Base-by-base conservation (phyloP, 2,888 invertebrate genomes). In the Xylocampa areola region DNA sequence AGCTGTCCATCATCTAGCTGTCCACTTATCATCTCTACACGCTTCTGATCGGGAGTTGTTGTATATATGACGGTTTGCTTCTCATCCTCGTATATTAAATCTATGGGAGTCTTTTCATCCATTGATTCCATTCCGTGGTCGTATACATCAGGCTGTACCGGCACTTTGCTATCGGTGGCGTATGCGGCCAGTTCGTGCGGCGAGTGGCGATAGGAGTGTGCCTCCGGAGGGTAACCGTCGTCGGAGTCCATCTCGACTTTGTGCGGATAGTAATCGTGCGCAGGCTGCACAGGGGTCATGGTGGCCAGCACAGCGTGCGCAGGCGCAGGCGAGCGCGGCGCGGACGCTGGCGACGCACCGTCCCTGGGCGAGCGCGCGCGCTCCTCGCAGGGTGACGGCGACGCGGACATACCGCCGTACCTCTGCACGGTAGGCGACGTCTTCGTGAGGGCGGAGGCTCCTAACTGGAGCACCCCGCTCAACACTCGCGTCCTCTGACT, bases 1-100 rank as follows among this genome's bases (percentile, higher is more conserved):
- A 94, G 87, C 76, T 95, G 95, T 16, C 94, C 94, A 63, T 95
- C 95, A 44, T 94, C 94, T 40, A 94, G 90, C 90, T 96, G 96
- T 11, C 96, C 96, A 68, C 96, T 96, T 83, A 96, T 96, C 90
- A 97, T 97, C 90, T 97, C 97, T 36, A 97, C 95, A 37, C 97
- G 95, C 86, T 97, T 97, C 82, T 97, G 97, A 82, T 97, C 97
- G 54, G 96, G 96, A 8, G 96, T 95, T 59, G 96, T 96, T 45
- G 97, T 97, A 79, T 97, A 97, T 85, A 97, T 97, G 59, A 97
- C 97, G 2, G 97, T 97, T 85, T 97, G 97, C 83, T 97, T 97
- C 39, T 97, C 97, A 80, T 97, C 97, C 82, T 97, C 97, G 88
- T 97, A 97, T 79, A 97, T 97, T 79, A 97, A 92, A 87, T 97